Percentiles rank a stretch among this genome's conserved stretches.
phyloP scores from a whole-genome alignment of 2,797 vertebrate species.

The Gymnocypris eckloni region DNA sequence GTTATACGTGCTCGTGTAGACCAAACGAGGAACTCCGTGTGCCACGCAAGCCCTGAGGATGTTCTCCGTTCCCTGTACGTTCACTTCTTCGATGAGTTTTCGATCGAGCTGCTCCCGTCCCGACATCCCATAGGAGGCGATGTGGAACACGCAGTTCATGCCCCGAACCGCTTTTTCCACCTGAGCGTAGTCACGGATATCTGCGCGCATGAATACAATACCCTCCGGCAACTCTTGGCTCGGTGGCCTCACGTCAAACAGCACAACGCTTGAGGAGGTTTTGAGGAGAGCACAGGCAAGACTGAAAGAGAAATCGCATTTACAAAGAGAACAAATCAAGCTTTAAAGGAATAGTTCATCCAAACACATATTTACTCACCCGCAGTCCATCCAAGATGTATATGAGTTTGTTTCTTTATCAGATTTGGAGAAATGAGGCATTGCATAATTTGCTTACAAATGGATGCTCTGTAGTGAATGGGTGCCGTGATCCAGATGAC shows the following conservation, averaged over 20 bases:
- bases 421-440: background rate
- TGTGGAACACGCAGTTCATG: constrained; percentile 88
- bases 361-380: background rate
- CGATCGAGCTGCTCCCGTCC: constrained; percentile 91
- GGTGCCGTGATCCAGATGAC: background rate
- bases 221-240: constrained; percentile 76
- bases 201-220: constrained; percentile 81
- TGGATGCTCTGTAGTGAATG: background rate
- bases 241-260: constrained; percentile 85
- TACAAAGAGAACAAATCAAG: background rate
- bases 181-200: constrained; percentile 80
- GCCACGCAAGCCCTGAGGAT: constrained; percentile 83
- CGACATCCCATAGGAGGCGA: constrained; percentile 96
- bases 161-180: constrained; percentile 78
- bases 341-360: background rate
- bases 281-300: constrained; percentile 83
- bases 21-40: constrained; percentile 78
- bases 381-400: background rate
- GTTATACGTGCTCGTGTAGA: constrained; percentile 96
- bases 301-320: constrained; percentile 68
- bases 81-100: constrained; percentile 86
- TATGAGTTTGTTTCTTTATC: background rate
- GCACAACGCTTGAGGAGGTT: constrained; percentile 80
- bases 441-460: background rate
- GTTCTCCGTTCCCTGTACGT: constrained; percentile 87